Conservation (phyloP, 2,113 vertebrate genomes). For the Pitta sordida region DNA sequence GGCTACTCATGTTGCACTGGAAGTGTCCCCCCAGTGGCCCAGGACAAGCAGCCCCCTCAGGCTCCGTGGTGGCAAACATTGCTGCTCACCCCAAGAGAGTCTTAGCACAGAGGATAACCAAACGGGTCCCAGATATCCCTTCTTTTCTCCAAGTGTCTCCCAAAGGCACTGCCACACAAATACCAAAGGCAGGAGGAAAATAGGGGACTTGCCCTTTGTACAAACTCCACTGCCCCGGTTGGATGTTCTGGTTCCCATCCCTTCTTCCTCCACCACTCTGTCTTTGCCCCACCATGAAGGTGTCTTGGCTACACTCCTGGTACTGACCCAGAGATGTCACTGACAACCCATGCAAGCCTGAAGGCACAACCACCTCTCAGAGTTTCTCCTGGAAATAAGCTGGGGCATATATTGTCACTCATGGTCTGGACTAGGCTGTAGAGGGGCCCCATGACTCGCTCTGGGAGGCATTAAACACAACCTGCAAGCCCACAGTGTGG, state of each 20-base stretch:
- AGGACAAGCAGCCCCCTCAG: rapidly evolving
- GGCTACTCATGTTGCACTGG: background rate
- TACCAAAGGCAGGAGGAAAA: background rate
- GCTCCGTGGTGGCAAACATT: rapidly evolving
- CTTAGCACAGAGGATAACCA: background rate
- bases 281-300: background rate
- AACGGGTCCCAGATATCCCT: background rate
- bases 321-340: background rate
- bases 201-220: background rate
- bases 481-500: background rate
- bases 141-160: background rate
- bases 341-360: background rate
- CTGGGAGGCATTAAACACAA: background rate
- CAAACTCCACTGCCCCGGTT: rapidly evolving
- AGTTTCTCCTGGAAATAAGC: background rate
- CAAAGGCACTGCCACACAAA: background rate
- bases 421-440: rapidly evolving
- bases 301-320: background rate
- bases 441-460: background rate
- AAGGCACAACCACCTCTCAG: background rate
- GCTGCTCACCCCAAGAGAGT: background rate
- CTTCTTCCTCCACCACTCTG: background rate
- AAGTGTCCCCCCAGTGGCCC: rapidly evolving
- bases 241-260: rapidly evolving
- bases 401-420: background rate